Evolutionary conservation across 2,113 vertebrate species (phyloP), one percentile per base, ranked within the genome.

Genomic region (Ranitomeya imitator): DNA sequence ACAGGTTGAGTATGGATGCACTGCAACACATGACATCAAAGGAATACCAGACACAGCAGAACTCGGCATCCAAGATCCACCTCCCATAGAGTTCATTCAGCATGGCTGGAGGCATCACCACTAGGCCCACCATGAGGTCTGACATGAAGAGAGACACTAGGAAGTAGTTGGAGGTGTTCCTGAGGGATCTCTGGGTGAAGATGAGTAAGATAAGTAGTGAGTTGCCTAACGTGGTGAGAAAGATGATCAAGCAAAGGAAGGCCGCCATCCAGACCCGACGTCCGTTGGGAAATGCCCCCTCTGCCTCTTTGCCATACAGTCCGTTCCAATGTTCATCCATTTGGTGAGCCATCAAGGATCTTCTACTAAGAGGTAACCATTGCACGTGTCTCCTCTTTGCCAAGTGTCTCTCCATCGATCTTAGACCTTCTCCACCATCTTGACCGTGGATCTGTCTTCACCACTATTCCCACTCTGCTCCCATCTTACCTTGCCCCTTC

Each of bases 21-120:
- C 98, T 99, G 93, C 97, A 99, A 94, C 97, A 99, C 98, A 99
- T 99, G 90, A 99, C 96, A 0, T 99, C 98, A 0, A 99, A 99
- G 93, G 97, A 96, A 79, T 95, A 95, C 98, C 98, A 99, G 87
- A 99, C 93, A 0, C 96, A 96, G 92, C 98, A 99, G 90, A 99
- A 96, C 76, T 94, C 92, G 0, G 94, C 94, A 90, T 93, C 95
- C 90, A 99, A 94, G 92, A 98, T 96, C 98, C 98, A 99, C 90
- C 93, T 95, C 8, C 98, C 98, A 0, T 96, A 98, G 73, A 99
- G 94, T 85, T 96, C 96, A 19, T 99, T 99, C 79, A 99, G 95
- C 97, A 99, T 97, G 90, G 98, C 98, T 0, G 98, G 98, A 0
- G 98, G 98, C 98, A 99, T 99, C 85, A 99, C 98, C 93, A 98